Conservation (phyloP, 2,113 vertebrate genomes). For the Ahaetulla prasina region DNA sequence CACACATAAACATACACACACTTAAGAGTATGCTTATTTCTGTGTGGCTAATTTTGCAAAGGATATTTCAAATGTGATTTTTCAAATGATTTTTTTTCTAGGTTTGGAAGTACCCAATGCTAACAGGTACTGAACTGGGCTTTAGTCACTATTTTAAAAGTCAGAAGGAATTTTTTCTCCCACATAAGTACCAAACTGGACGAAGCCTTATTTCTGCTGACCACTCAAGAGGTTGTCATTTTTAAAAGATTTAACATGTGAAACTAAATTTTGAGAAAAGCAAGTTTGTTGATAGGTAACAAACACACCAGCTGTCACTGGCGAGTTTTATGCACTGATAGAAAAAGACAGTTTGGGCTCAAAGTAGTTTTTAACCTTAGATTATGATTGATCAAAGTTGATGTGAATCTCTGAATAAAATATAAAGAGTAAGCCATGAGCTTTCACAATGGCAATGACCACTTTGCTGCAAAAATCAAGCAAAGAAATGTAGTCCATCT, state of each 20-base stretch:
- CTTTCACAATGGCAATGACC: conserved; percentile 17
- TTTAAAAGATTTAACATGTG: conserved; percentile 34
- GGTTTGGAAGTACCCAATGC: neutral
- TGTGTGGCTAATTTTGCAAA: neutral
- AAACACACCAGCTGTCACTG: neutral
- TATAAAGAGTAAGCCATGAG: conserved; percentile 20
- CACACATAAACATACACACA: neutral
- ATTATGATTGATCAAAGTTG: conserved; percentile 7
- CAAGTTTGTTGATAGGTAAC: neutral
- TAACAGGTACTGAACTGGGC: neutral
- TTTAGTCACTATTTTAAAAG: neutral
- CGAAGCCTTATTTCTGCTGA: conserved; percentile 21
- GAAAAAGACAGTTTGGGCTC: neutral
- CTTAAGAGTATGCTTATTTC: neutral
- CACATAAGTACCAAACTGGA: neutral
- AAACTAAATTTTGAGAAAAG: conserved; percentile 15
- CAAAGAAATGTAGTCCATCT: neutral
- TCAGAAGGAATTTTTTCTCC: neutral
- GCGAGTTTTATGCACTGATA: conserved; percentile 25
- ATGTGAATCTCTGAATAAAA: conserved; percentile 30
- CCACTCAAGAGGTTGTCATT: conserved; percentile 6
- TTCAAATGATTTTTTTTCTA: neutral
- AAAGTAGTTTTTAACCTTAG: conserved; percentile 21
- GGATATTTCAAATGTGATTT: neutral
- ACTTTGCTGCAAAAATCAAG: conserved; percentile 1